Evolutionary conservation across 2,797 vertebrate genomes (phyloP).

Genomic region (Enteromius anoplus): DNA sequence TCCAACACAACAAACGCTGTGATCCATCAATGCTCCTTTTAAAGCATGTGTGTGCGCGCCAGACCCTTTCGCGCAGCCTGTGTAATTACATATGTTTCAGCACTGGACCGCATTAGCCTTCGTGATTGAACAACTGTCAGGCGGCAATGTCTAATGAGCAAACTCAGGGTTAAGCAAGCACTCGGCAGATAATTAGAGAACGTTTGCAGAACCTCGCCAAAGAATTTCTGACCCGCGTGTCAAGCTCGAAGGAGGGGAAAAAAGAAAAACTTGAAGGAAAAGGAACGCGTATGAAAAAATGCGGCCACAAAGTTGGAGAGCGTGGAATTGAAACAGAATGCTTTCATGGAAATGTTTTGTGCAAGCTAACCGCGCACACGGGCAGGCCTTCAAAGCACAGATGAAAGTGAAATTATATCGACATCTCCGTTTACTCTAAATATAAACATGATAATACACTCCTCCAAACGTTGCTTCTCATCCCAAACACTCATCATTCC

Average conservation of each 20-base stretch:
- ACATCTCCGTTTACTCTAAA: conserved; percentile 58
- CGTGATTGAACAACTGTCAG: conserved; percentile 59
- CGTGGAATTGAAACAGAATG: conserved; percentile 9
- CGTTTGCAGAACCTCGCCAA: conserved; percentile 46
- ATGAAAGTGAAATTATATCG: conserved; percentile 58
- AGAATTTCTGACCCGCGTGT: conserved; percentile 37
- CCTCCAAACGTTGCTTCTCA: conserved; percentile 48
- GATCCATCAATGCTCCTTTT: conserved; percentile 1
- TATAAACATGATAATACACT: conserved; percentile 55
- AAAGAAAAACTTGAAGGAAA: conserved; percentile 34
- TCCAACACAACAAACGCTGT: conserved; percentile 1
- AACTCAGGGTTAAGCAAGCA: conserved; percentile 60
- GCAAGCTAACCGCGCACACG: conserved; percentile 39
- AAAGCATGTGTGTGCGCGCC: conserved; percentile 5
- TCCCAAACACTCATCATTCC: conserved; percentile 49
- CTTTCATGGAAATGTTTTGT: conserved; percentile 7
- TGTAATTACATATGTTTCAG: conserved; percentile 56
- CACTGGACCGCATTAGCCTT: conserved; percentile 55
- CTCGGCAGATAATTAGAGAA: conserved; percentile 58
- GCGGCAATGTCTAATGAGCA: conserved; percentile 58
- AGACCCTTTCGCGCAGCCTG: conserved; percentile 37
- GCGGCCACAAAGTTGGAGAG: conserved; percentile 7
- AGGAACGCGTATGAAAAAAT: conserved; percentile 8
- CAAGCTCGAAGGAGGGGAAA: conserved; percentile 7
- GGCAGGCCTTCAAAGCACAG: conserved; percentile 56